Evolutionary conservation across 2,888 invertebrate genomes (phyloP).

Genomic region (Eristalinus sepulchralis): DNA sequence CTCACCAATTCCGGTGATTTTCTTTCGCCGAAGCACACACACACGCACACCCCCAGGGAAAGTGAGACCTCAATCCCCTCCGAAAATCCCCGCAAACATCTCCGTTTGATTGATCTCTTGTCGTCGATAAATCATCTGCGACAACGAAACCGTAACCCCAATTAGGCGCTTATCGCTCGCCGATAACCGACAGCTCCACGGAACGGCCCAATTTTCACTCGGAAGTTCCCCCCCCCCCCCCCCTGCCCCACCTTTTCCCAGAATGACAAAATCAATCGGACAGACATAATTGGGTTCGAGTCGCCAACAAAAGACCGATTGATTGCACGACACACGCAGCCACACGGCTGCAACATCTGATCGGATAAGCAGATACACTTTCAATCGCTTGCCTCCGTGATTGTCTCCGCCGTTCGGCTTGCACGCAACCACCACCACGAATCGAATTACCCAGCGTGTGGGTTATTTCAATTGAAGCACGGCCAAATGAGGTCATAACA

Average conservation of each 20-base stretch:
- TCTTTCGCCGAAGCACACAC: too few species aligned
- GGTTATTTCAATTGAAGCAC: constrained; percentile 52
- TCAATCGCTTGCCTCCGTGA: neutral
- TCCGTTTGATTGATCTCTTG: too few species aligned
- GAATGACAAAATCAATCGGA: constrained; percentile 15
- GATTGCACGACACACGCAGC: constrained; percentile 1
- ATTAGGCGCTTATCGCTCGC: neutral
- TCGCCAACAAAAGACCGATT: constrained; percentile 8
- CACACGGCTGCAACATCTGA: neutral
- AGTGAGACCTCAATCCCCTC: too few species aligned
- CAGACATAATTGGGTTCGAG: constrained; percentile 13
- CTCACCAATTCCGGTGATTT: too few species aligned
- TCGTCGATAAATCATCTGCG: too few species aligned
- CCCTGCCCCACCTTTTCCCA: neutral
- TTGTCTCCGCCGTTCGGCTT: neutral
- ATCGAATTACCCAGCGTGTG: constrained; percentile 28
- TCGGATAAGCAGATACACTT: neutral
- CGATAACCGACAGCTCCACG: neutral
- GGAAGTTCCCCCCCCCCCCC: neutral
- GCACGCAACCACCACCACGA: constrained; percentile 9
- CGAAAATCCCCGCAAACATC: too few species aligned
- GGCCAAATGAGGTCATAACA: constrained; percentile 65
- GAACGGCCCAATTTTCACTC: neutral
- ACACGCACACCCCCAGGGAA: too few species aligned
- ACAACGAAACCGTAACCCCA: neutral